Evolutionary conservation across 1,140 invertebrate genomes (phyloP), one percentile per base, ranked within the genome.

Genomic region (Zelostemma sp.): DNA sequence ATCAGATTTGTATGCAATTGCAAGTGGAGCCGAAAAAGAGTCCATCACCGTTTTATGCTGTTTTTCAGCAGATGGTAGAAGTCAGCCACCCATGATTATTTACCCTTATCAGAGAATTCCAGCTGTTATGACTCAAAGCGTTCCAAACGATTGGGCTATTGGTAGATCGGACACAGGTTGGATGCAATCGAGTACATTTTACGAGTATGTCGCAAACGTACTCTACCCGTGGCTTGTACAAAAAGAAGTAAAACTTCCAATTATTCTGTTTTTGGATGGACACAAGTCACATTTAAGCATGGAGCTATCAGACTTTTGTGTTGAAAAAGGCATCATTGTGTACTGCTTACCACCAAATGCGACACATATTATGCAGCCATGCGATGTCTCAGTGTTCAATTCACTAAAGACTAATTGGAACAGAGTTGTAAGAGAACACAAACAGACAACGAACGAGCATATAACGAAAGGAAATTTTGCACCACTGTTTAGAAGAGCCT

Each of bases 131-230:
- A n/a, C 21, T 4, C 9, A 40, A 19, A 43, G 19, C 16, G 16
- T 68, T n/a, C 31, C 45, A 18, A 9, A 31, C 11, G 28, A 31
- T 16, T 55, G 25, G 15, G 60, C 33, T 85, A 28, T 81, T 16
- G 82, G 84, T 6, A 54, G 58, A 18, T 72, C 77, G 12, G 80
- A 84, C 4, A 77, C 5, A 28, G 80, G 83, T 2, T 86, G 84
- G 84, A 85, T 83, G 81, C 84, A 63, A 8, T 58, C 45, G 16
- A 70, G 76, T 63, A 68, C 74, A 1, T 87, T 86, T 72, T 85
- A 77, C 59, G 82, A 86, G 62, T 86, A 80, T 49, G 72, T 86
- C 9, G 57, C 70, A 12, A 81, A 85, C 60, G 60, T 78, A 6
- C 84, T 85, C 61, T 40, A 75, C 35, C 62, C 68, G 11, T 77